Conservation (phyloP, 37 sponge, comb jelly and placozoan species). For the Agelas oroides region DNA sequence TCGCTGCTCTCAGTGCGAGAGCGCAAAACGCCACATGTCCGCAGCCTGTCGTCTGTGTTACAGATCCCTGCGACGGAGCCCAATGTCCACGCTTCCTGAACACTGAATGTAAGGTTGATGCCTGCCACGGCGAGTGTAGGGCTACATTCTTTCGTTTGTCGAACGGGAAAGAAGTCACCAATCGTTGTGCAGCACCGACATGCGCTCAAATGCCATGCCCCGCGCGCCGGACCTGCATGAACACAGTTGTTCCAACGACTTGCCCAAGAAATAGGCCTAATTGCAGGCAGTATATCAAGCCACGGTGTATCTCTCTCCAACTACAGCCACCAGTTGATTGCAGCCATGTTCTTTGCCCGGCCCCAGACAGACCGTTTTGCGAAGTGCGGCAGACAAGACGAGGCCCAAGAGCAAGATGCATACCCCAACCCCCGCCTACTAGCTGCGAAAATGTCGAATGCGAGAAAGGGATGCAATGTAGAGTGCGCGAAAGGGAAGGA, state of each 20-base stretch:
- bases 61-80: not conserved
- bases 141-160: not conserved
- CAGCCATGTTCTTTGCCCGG: not conserved
- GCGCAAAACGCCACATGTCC: conserved; percentile 2
- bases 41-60: not conserved
- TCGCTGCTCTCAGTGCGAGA: not conserved
- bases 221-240: not conserved
- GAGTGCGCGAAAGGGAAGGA: too few species aligned
- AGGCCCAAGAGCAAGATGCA: too few species aligned
- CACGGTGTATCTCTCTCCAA: too few species aligned
- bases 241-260: not conserved
- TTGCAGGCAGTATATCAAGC: too few species aligned
- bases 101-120: not conserved
- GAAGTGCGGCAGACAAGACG: not conserved
- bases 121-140: not conserved
- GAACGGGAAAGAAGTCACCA: not conserved
- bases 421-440: not conserved
- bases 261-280: not conserved
- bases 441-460: not conserved
- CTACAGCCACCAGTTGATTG: not conserved
- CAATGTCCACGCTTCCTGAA: not conserved
- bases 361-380: not conserved
- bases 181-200: not conserved
- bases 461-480: not conserved
- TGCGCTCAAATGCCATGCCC: not conserved